Conservation (phyloP, 2,797 vertebrate genomes). For the Orestias chungarensis region DNA sequence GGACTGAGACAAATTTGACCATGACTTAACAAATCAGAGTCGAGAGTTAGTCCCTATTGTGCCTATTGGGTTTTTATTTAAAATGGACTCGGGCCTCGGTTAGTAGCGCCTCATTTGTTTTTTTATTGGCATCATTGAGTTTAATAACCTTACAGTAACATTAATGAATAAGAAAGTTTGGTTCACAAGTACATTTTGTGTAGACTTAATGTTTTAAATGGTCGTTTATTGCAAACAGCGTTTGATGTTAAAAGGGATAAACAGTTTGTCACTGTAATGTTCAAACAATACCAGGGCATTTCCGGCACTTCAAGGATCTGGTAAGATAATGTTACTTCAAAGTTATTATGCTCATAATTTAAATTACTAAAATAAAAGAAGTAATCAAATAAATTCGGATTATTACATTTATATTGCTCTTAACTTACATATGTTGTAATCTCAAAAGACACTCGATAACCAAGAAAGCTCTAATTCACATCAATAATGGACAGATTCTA, state of each 20-base stretch:
- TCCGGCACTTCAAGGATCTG: background rate
- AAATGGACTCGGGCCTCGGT: background rate
- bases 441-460: background rate
- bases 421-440: background rate
- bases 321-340: background rate
- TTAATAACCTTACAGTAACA: background rate
- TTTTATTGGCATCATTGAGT: background rate
- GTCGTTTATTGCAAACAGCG: no score
- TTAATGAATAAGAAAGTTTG: background rate
- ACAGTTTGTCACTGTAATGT: background rate
- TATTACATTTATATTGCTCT: background rate
- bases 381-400: background rate
- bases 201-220: background rate
- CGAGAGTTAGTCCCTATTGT: constrained; percentile 17
- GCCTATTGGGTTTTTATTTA: background rate
- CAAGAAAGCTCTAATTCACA: background rate
- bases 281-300: background rate
- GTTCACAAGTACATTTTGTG: background rate
- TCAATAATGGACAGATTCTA: background rate
- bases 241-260: background rate
- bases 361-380: background rate
- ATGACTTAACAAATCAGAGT: constrained; percentile 47
- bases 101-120: background rate
- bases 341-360: background rate
- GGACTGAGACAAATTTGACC: constrained; percentile 39